Conservation (phyloP, 2,888 invertebrate genomes). For the Gonocerus acuteangulatus region DNA sequence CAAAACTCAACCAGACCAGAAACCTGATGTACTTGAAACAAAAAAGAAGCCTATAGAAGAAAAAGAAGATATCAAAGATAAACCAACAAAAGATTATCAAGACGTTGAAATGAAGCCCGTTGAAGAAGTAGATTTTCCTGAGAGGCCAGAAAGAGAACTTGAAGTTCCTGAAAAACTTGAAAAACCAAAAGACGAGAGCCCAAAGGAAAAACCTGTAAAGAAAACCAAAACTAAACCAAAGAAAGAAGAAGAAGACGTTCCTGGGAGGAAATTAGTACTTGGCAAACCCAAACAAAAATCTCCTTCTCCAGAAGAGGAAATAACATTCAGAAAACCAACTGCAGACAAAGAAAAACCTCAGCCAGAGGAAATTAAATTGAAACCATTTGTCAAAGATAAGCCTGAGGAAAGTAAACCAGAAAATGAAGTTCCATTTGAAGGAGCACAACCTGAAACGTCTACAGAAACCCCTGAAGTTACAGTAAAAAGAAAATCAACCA, state of each 20-base stretch:
- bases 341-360: slow-evolving; percentile 41
- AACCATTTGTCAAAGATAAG: slow-evolving; percentile 41
- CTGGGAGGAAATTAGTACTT: slow-evolving; percentile 34
- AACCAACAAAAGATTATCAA: slow-evolving; percentile 23
- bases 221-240: slow-evolving; percentile 40
- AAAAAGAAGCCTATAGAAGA: slow-evolving; percentile 37
- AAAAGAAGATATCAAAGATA: slow-evolving; percentile 36
- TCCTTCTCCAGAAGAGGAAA: slow-evolving; percentile 40
- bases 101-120: slow-evolving; percentile 35
- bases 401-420: slow-evolving; percentile 41
- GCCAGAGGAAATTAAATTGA: slow-evolving; percentile 42
- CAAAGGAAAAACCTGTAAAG: slow-evolving; percentile 36
- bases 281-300: slow-evolving; percentile 38
- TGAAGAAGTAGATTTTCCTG: slow-evolving; percentile 11
- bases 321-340: slow-evolving; percentile 44
- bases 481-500: slow-evolving; percentile 33
- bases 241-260: slow-evolving; percentile 33
- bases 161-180: slow-evolving; percentile 42
- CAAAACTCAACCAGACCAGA: slow-evolving; percentile 40
- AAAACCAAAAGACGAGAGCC: slow-evolving; percentile 37
- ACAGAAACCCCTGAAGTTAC: slow-evolving; percentile 36
- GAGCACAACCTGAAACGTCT: background rate
- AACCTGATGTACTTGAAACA: slow-evolving; percentile 39
- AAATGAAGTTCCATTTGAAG: slow-evolving; percentile 33
- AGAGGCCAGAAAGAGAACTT: background rate